Evolutionary conservation across 2,797 vertebrate species (phyloP).

Genomic region (Brachyrhaphis roseni): DNA sequence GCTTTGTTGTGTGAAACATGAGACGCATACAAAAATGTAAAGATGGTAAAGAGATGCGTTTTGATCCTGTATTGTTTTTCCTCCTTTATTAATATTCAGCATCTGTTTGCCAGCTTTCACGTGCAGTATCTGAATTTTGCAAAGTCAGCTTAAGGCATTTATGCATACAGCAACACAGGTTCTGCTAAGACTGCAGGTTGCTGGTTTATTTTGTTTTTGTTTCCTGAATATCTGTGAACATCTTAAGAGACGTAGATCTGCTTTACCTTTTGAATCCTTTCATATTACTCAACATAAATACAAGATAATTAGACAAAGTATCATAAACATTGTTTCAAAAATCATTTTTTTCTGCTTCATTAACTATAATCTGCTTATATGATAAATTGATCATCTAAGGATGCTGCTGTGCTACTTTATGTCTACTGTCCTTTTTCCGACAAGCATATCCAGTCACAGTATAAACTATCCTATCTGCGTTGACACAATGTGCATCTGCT

Average conservation of each 20-base stretch:
- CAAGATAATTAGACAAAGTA: slow-evolving; percentile 43
- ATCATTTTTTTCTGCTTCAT: slow-evolving; percentile 40
- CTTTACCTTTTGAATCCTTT: slow-evolving; percentile 4
- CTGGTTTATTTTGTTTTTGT: slow-evolving; percentile 36
- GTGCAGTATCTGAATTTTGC: slow-evolving; percentile 48
- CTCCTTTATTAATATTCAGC: slow-evolving; percentile 50
- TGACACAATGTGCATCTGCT: neutral
- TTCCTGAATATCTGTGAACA: slow-evolving; percentile 3
- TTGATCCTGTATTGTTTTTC: slow-evolving; percentile 27
- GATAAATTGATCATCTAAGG: slow-evolving; percentile 41
- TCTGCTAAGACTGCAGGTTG: slow-evolving; percentile 53
- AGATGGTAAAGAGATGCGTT: slow-evolving; percentile 11
- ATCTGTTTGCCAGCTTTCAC: slow-evolving; percentile 56
- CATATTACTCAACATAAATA: slow-evolving; percentile 38
- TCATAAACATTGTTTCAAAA: slow-evolving; percentile 38
- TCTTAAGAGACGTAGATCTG: slow-evolving; percentile 12
- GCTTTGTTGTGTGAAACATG: neutral
- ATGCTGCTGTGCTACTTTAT: slow-evolving; percentile 31
- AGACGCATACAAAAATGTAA: neutral
- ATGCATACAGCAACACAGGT: slow-evolving; percentile 54
- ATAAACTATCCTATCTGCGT: slow-evolving; percentile 13
- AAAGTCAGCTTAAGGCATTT: slow-evolving; percentile 55
- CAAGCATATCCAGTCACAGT: neutral
- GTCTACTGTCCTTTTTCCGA: slow-evolving; percentile 19
- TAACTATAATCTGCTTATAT: slow-evolving; percentile 37